These are phyloP conservation scores for Aromia moschata DNA, from an alignment of 2,888 invertebrate species.

Conservation along the genomic window DNA sequence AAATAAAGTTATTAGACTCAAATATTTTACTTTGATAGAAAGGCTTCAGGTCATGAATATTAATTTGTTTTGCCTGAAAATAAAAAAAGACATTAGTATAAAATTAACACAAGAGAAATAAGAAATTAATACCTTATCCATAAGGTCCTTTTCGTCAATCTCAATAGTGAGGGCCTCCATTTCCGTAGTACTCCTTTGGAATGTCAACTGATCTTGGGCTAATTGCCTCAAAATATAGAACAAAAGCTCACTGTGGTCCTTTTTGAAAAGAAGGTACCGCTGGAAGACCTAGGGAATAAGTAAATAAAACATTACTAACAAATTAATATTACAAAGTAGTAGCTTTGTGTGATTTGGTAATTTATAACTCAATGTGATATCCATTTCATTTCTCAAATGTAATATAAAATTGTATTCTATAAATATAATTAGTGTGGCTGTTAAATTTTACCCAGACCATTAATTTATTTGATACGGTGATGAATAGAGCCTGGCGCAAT, in stretches of 20 bases:
- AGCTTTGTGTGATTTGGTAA: neutral
- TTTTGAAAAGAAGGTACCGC: conserved; percentile 90
- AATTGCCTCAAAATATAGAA: conserved; percentile 95
- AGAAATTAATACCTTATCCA: conserved; percentile 65
- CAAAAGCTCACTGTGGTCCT: conserved; percentile 94
- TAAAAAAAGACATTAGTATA: conserved; percentile 25
- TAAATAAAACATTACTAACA: too few species aligned
- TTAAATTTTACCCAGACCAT: too few species aligned
- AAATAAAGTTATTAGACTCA: conserved; percentile 85
- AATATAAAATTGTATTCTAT: too few species aligned
- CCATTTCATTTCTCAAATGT: neutral
- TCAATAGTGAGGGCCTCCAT: conserved; percentile 74
- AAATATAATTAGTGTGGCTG: too few species aligned
- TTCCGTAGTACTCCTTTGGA: conserved; percentile 76
- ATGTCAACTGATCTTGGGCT: conserved; percentile 89
- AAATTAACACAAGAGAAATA: conserved; percentile 12
- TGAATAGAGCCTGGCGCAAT: too few species aligned
- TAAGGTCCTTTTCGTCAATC: conserved; percentile 84
- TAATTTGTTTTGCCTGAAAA: conserved; percentile 86
- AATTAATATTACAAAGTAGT: too few species aligned
- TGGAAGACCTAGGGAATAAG: conserved; percentile 82
- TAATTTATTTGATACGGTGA: too few species aligned
- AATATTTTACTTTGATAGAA: conserved; percentile 95
- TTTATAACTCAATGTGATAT: neutral
- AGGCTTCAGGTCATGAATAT: conserved; percentile 85